Conservation (phyloP, 2,113 vertebrate genomes). For the Centrocercus urophasianus region DNA sequence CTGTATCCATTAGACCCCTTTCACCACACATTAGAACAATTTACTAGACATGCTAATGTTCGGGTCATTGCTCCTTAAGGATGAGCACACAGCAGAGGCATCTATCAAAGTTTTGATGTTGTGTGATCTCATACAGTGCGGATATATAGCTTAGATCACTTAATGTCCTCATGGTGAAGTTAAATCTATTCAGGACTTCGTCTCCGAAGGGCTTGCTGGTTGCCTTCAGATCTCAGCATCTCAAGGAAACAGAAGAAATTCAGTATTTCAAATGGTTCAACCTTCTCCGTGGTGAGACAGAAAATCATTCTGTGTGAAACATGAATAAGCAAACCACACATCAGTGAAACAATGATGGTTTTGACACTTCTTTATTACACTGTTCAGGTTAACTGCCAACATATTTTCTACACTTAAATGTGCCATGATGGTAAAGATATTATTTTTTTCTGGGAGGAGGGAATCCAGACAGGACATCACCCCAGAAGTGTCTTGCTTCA, state of each 20-base stretch:
- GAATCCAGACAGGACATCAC: background rate
- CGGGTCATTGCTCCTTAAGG: conserved; percentile 57
- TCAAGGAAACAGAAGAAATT: background rate
- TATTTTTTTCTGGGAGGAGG: background rate
- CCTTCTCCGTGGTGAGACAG: background rate
- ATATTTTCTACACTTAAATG: background rate
- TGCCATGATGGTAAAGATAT: background rate
- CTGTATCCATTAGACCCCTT: conserved; percentile 66
- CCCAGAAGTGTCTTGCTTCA: background rate
- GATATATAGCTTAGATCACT: background rate
- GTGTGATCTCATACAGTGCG: background rate
- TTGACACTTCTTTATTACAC: background rate
- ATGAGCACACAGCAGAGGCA: conserved; percentile 56
- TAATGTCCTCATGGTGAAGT: background rate
- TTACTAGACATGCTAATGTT: conserved; percentile 60
- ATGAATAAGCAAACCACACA: background rate
- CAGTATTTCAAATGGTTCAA: background rate
- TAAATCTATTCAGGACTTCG: background rate
- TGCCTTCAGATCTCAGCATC: background rate
- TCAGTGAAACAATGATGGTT: background rate
- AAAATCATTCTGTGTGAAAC: background rate
- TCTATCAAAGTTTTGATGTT: conserved; percentile 62
- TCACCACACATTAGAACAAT: conserved; percentile 72
- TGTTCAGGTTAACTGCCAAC: background rate
- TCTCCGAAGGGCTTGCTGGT: background rate